A percentile compares a stretch with the other conserved stretches of the same genome.
phyloP scores from a whole-genome alignment of 2,113 vertebrate species.

The Phrynosoma platyrhinos region DNA sequence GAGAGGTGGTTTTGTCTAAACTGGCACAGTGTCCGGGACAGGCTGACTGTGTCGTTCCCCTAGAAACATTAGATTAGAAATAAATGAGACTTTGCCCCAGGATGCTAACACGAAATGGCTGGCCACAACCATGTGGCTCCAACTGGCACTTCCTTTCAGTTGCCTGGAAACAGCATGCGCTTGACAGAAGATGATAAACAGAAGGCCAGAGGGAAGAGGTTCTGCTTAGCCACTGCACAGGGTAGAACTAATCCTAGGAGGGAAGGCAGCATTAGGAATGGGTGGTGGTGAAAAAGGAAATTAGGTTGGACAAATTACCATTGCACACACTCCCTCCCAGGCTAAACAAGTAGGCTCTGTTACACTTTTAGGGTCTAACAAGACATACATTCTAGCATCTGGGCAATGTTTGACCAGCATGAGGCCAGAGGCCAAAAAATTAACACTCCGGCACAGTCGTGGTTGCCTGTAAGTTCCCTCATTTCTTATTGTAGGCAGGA shows the following conservation, averaged over 20 bases:
- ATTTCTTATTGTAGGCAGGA: not conserved
- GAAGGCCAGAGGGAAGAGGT: conserved; percentile 45
- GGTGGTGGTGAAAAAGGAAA: conserved; percentile 32
- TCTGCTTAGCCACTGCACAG: conserved; percentile 18
- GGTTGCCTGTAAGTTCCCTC: not conserved
- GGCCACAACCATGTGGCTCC: conserved; percentile 52
- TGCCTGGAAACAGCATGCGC: conserved; percentile 64
- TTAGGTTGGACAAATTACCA: conserved; percentile 31
- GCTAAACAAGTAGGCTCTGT: conserved; percentile 16
- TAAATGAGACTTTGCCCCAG: conserved; percentile 36
- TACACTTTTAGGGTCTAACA: conserved; percentile 19
- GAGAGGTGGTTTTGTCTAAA: conserved; percentile 32
- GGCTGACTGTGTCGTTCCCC: conserved; percentile 12
- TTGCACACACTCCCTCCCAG: conserved; percentile 1
- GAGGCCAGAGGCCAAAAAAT: conserved; percentile 11
- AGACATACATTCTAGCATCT: conserved; percentile 15
- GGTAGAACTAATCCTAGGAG: conserved; percentile 17
- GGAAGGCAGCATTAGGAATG: conserved; percentile 19
- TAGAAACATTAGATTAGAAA: conserved; percentile 37
- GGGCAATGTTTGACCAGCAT: conserved; percentile 4
- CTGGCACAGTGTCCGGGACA: conserved; percentile 19
- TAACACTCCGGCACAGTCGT: not conserved
- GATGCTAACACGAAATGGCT: conserved; percentile 49
- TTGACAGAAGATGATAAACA: conserved; percentile 62
- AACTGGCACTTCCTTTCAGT: conserved; percentile 64